Evolutionary conservation across 2,888 invertebrate species (phyloP).

Genomic region (Branchellion lobata): DNA sequence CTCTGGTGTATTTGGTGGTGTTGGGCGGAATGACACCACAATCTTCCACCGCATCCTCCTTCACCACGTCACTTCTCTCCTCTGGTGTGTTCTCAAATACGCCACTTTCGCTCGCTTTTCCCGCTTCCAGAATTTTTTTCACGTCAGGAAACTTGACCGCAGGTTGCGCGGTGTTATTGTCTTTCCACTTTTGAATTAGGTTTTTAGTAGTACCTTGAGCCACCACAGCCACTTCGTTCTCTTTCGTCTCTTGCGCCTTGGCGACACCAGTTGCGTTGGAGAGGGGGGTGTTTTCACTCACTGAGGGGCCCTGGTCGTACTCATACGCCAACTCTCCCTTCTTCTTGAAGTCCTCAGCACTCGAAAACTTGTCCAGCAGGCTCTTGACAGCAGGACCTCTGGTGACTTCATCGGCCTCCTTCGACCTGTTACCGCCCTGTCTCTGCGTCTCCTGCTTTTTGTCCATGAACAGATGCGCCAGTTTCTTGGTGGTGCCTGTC

Average conservation of each 20-base stretch:
- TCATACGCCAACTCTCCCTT: no score
- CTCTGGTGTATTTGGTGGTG: not conserved
- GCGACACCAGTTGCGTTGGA: not conserved
- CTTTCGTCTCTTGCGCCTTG: not conserved
- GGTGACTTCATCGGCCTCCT: not conserved
- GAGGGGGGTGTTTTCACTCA: not conserved
- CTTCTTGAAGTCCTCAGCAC: not conserved
- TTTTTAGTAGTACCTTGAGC: slow-evolving; percentile 8
- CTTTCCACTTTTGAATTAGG: not conserved
- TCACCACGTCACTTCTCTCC: not conserved
- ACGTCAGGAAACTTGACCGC: not conserved
- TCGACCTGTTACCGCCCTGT: not conserved
- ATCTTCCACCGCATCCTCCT: not conserved
- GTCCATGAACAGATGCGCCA: not conserved
- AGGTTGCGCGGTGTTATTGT: not conserved
- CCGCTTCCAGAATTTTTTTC: not conserved
- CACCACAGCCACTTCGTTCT: not conserved
- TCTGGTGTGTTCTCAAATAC: slow-evolving; percentile 5
- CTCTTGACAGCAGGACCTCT: not conserved
- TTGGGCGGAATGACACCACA: slow-evolving; percentile 8
- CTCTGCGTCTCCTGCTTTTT: not conserved
- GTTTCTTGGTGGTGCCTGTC: not conserved
- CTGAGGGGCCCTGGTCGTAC: no score
- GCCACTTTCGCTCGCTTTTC: not conserved
- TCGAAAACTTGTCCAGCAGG: not conserved